These are phyloP conservation scores for Lepidochitona cinerea DNA, from an alignment of 2,888 invertebrate genomes.

Conservation along the genomic window DNA sequence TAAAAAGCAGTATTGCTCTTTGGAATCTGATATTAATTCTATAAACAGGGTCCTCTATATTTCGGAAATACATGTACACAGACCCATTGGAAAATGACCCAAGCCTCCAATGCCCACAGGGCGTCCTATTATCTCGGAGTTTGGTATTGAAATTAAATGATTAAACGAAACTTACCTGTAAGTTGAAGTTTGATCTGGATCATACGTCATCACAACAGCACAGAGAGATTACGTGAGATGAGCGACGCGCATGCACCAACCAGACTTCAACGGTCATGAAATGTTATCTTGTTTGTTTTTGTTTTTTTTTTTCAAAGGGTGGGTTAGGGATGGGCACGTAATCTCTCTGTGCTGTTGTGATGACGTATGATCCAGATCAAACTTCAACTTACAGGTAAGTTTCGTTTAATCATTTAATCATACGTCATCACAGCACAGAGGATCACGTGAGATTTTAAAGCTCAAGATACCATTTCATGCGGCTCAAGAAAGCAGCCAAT, in stretches of 20 bases:
- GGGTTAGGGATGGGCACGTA: not conserved
- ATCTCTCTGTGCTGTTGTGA: not conserved
- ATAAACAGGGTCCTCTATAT: too few relatives aligned
- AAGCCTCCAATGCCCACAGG: too few relatives aligned
- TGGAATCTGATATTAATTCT: too few relatives aligned
- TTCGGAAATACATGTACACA: too few relatives aligned
- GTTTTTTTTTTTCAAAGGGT: not conserved
- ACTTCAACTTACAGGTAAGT: not conserved
- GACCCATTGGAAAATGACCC: too few relatives aligned
- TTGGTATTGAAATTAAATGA: too few relatives aligned
- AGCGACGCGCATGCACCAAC: not conserved
- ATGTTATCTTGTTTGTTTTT: not conserved
- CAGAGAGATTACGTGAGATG: not conserved
- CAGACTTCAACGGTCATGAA: not conserved
- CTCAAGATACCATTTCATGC: not conserved
- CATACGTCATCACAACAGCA: too few relatives aligned
- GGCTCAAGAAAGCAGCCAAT: not conserved
- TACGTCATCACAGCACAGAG: not conserved
- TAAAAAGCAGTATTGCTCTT: too few relatives aligned
- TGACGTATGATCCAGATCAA: not conserved
- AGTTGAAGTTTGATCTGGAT: not conserved
- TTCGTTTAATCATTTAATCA: not conserved
- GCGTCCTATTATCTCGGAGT: too few relatives aligned
- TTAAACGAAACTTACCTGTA: not conserved
- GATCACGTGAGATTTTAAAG: not conserved